phyloP scores from a whole-genome alignment of 2,888 invertebrate genomes.

The Dryobota labecula region DNA sequence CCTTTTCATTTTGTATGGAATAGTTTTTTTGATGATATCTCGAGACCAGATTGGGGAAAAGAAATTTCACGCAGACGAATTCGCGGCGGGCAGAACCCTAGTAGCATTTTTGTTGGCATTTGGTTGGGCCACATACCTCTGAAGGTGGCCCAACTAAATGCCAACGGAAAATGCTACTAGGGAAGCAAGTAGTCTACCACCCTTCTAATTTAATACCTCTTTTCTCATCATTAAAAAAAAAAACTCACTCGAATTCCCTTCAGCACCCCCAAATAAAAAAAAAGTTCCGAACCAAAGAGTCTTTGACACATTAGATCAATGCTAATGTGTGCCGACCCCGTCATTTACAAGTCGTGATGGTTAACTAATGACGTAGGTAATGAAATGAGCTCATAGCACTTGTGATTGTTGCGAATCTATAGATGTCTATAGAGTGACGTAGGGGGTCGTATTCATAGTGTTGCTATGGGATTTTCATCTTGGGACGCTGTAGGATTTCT shows the following conservation, averaged over 20 bases:
- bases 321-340: constrained; percentile 20
- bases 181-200: too few relatives aligned
- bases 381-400: constrained; percentile 58
- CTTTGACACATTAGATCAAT: constrained; percentile 5
- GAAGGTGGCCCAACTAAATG: too few relatives aligned
- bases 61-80: too few relatives aligned
- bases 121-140: too few relatives aligned
- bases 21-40: too few relatives aligned
- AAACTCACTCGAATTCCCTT: neutral
- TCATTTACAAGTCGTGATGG: constrained; percentile 39
- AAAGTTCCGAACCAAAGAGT: constrained; percentile 1
- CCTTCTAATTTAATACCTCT: neutral
- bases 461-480: neutral
- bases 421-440: constrained; percentile 36
- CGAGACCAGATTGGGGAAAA: too few relatives aligned
- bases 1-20: too few relatives aligned
- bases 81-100: too few relatives aligned
- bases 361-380: constrained; percentile 65
- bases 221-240: neutral
- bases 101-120: too few relatives aligned
- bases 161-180: too few relatives aligned
- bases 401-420: constrained; percentile 68
- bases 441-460: constrained; percentile 53
- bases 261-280: neutral
- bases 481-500: neutral